A percentile compares a stretch with the other conserved stretches of the same genome.
Evolutionary conservation across 2,113 vertebrate genomes (phyloP).

Genomic region (Oxyura jamaicensis): DNA sequence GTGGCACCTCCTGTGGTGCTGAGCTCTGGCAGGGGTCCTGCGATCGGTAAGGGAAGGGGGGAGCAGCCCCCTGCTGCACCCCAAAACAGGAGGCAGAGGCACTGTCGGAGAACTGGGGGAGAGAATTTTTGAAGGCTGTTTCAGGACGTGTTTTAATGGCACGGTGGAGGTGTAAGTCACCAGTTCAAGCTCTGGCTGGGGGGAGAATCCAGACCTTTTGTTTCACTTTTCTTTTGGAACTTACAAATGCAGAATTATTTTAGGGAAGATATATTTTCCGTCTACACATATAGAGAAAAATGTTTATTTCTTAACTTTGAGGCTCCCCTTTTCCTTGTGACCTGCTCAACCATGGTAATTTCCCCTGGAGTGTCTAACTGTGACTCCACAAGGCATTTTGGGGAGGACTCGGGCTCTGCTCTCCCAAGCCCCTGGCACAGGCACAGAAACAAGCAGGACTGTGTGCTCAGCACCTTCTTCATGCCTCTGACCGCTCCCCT

Average conservation of each 20-base stretch:
- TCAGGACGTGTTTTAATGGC: not conserved
- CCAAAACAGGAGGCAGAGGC: not conserved
- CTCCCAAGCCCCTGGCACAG: not conserved
- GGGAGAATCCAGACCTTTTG: not conserved
- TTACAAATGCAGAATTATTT: not conserved
- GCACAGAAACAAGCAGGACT: not conserved
- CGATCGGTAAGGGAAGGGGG: not conserved
- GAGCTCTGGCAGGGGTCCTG: not conserved
- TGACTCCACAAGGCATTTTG: not conserved
- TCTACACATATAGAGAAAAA: accelerated
- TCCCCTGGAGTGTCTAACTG: not conserved
- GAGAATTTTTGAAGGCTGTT: not conserved
- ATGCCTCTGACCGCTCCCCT: not conserved
- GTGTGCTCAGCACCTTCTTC: not conserved
- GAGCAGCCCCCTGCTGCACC: not conserved
- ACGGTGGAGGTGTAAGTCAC: not conserved
- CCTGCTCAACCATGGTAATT: not conserved
- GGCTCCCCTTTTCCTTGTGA: not conserved
- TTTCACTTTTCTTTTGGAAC: not conserved
- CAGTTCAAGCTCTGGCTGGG: not conserved
- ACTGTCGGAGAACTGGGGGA: not conserved
- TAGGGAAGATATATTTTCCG: not conserved
- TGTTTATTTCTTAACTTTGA: not conserved
- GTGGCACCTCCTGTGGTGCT: not conserved
- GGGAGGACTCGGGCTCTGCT: not conserved